phyloP scores from a whole-genome alignment of 2,797 vertebrate genomes.

The Varecia variegata region DNA sequence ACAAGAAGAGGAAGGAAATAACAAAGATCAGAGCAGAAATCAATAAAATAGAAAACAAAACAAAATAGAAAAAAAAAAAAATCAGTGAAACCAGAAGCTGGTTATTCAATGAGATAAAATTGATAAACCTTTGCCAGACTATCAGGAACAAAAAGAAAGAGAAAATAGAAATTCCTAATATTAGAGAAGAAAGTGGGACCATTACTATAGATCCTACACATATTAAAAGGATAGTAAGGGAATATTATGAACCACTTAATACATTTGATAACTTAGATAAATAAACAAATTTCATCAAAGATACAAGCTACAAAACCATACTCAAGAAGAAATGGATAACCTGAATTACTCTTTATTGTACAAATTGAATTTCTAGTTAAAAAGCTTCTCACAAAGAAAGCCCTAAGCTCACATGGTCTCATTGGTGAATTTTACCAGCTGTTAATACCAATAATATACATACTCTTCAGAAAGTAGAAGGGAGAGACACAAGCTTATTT shows the following conservation, averaged over 20 bases:
- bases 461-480: neutral
- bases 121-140: neutral
- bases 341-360: neutral
- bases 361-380: neutral
- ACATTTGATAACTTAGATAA: neutral
- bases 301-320: neutral
- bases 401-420: neutral
- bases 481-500: neutral
- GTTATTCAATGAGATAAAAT: neutral
- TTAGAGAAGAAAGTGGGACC: neutral
- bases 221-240: neutral
- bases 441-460: neutral
- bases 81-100: neutral
- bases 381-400: neutral
- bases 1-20: neutral
- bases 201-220: neutral
- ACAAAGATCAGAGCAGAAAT: neutral
- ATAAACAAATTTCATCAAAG: neutral
- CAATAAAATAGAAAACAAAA: neutral
- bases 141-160: neutral
- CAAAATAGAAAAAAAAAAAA: neutral
- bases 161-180: neutral
- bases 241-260: neutral
- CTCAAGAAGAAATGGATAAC: neutral
- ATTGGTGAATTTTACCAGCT: neutral